These are phyloP conservation scores for Karalla daura DNA, from an alignment of 2,797 vertebrate genomes.

Conservation along the genomic window DNA sequence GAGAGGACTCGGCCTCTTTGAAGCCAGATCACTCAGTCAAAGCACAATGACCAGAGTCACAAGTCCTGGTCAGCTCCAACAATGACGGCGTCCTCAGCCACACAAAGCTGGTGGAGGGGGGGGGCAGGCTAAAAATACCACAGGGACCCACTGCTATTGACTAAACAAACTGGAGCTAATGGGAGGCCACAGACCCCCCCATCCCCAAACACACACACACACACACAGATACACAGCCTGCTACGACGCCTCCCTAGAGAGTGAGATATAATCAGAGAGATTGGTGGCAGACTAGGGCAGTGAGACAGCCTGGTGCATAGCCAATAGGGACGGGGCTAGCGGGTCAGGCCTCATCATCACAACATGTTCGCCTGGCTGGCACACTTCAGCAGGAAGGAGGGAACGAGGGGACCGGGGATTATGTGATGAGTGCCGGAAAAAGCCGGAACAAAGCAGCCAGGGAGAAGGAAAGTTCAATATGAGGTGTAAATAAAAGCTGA, in stretches of 20 bases:
- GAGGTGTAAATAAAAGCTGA: neutral
- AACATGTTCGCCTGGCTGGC: slow-evolving; percentile 66
- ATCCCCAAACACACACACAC: slow-evolving; percentile 23
- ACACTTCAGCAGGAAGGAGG: slow-evolving; percentile 41
- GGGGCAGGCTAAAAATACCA: slow-evolving; percentile 76
- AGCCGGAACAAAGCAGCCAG: neutral
- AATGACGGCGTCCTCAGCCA: slow-evolving; percentile 51
- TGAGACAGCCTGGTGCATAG: slow-evolving; percentile 62
- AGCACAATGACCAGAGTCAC: slow-evolving; percentile 57
- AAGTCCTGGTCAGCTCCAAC: slow-evolving; percentile 50
- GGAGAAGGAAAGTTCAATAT: neutral
- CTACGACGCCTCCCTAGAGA: slow-evolving; percentile 78
- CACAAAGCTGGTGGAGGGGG: slow-evolving; percentile 65
- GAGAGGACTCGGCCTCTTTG: slow-evolving; percentile 29
- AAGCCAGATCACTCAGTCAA: slow-evolving; percentile 44
- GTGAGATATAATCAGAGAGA: slow-evolving; percentile 80
- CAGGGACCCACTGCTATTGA: slow-evolving; percentile 80
- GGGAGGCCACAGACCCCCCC: slow-evolving; percentile 65
- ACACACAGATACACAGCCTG: slow-evolving; percentile 31
- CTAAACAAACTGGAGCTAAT: slow-evolving; percentile 84
- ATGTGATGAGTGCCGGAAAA: neutral
- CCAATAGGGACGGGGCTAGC: slow-evolving; percentile 64
- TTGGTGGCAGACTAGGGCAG: slow-evolving; percentile 69
- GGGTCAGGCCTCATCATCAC: slow-evolving; percentile 79
- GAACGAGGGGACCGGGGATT: neutral